Evolutionary conservation across 2,797 vertebrate species (phyloP).

Genomic region (Vespertilio murinus): DNA sequence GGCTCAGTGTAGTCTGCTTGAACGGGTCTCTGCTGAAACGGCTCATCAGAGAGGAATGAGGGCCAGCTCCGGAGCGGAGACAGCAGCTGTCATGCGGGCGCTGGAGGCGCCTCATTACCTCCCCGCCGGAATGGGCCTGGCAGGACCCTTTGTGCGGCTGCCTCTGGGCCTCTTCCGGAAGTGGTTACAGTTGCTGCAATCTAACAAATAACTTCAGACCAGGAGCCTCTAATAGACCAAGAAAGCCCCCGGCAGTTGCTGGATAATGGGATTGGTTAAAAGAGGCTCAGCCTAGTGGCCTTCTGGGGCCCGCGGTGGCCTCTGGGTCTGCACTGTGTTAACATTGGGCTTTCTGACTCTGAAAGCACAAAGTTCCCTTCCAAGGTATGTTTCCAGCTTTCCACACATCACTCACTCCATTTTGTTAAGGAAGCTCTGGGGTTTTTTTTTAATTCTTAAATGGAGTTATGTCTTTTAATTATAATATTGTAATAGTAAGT

Average conservation of each 20-base stretch:
- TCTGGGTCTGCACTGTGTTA: background rate
- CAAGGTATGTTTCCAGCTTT: background rate
- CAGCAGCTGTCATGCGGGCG: background rate
- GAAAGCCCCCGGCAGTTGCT: slow-evolving; percentile 11
- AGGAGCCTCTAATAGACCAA: slow-evolving; percentile 25
- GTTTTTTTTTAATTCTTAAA: background rate
- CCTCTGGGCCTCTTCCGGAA: slow-evolving; percentile 60
- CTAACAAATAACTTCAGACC: slow-evolving; percentile 47
- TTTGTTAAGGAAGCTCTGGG: slow-evolving; percentile 4
- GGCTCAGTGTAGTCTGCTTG: background rate
- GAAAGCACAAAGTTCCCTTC: background rate
- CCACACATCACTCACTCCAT: background rate
- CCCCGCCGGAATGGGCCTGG: slow-evolving; percentile 12
- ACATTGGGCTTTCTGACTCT: background rate
- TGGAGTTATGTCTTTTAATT: background rate
- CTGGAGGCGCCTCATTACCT: slow-evolving; percentile 40
- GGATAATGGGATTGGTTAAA: slow-evolving; percentile 61
- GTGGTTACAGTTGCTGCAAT: slow-evolving; percentile 35
- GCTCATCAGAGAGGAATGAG: background rate
- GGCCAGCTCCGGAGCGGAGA: background rate
- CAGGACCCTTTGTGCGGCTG: slow-evolving; percentile 4
- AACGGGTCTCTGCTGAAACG: background rate
- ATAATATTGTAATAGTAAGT: slow-evolving; percentile 32
- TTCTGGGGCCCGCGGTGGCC: background rate
- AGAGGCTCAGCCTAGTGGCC: background rate